Percentiles rank a stretch among this genome's conserved stretches.
These are phyloP conservation scores for Clanis bilineata DNA, from an alignment of 2,888 invertebrate species.

Conservation along the genomic window DNA sequence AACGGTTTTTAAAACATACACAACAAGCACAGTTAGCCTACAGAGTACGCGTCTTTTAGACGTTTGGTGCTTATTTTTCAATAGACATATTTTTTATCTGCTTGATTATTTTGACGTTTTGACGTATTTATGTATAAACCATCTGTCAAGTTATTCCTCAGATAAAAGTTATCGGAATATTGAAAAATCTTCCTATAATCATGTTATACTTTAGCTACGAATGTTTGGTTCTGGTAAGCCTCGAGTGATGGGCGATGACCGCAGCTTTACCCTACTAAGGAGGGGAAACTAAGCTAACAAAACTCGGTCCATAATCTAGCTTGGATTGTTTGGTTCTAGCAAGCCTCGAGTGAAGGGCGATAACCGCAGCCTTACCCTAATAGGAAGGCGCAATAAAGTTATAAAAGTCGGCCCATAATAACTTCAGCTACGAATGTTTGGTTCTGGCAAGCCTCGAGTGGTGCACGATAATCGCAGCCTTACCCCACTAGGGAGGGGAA, in stretches of 20 bases:
- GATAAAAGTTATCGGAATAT: no score
- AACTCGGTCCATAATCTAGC: no score
- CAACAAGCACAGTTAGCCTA: background rate
- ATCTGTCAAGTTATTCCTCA: no score
- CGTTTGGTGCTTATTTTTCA: no score
- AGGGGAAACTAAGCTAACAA: no score
- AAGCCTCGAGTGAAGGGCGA: constrained; percentile 16
- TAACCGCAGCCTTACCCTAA: background rate
- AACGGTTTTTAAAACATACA: background rate
- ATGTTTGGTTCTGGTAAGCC: constrained; percentile 17
- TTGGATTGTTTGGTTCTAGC: constrained; percentile 16
- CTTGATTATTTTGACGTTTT: no score
- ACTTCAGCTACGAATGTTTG: constrained; percentile 1
- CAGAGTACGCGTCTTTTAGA: background rate
- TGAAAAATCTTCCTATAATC: no score
- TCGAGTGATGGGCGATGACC: constrained; percentile 8
- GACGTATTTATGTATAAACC: no score
- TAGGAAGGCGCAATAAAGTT: constrained; percentile 25
- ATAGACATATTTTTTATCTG: no score
- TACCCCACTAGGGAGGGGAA: constrained; percentile 14
- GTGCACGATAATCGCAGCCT: background rate
- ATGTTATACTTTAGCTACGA: background rate
- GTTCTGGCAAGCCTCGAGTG: constrained; percentile 17
- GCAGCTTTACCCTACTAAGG: no score
- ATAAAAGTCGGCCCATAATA: no score